phyloP scores from a whole-genome alignment of 2,888 invertebrate genomes.

The Eristalis tenax region DNA sequence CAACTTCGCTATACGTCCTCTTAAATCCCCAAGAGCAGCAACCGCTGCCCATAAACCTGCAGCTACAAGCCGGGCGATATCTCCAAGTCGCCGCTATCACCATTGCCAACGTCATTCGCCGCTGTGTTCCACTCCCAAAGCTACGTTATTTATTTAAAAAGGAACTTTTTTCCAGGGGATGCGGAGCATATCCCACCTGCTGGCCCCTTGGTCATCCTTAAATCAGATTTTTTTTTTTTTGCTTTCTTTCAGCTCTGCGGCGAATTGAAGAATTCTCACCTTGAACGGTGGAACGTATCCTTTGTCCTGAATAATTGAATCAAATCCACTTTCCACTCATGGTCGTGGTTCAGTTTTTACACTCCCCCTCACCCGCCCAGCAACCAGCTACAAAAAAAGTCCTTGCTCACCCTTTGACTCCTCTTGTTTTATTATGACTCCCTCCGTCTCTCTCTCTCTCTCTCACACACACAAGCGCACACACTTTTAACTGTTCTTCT shows the following conservation, averaged over 20 bases:
- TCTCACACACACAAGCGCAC: too few relatives aligned
- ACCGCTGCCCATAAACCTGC: constrained; percentile 9
- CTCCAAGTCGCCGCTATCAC: background rate
- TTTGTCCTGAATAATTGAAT: constrained; percentile 55
- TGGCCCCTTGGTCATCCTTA: background rate
- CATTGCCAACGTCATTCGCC: background rate
- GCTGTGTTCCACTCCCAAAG: background rate
- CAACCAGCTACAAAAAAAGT: background rate
- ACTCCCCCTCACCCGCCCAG: too few relatives aligned
- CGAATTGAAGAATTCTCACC: constrained; percentile 30
- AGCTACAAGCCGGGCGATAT: background rate
- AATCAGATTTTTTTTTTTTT: background rate
- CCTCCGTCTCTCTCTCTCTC: background rate
- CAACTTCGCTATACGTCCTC: background rate
- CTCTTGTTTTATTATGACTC: background rate
- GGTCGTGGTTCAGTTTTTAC: constrained; percentile 15
- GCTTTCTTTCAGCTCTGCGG: background rate
- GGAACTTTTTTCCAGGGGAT: background rate
- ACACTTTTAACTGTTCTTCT: constrained; percentile 30
- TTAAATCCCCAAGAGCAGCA: constrained; percentile 7
- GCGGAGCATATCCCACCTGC: background rate
- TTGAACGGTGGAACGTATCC: constrained; percentile 6
- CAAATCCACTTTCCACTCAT: constrained; percentile 45
- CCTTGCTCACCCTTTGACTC: background rate
- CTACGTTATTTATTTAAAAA: constrained; percentile 43